phyloP scores from a whole-genome alignment of 2,888 invertebrate species.

The Brassicogethes aeneus region DNA sequence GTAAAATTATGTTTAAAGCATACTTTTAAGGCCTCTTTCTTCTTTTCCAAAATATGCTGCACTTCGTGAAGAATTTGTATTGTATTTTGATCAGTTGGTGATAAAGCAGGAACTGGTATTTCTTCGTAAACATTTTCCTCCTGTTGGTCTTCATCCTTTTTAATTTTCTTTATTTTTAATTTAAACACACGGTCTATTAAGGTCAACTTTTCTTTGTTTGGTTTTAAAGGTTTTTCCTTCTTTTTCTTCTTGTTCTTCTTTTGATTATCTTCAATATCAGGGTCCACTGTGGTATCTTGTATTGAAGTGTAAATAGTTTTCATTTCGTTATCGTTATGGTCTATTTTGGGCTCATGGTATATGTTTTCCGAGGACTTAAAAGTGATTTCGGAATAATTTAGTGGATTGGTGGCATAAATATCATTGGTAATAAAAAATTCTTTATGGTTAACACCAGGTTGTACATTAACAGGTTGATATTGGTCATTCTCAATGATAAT shows the following conservation, averaged over 20 bases:
- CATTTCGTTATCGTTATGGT: background rate
- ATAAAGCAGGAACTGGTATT: slow-evolving; percentile 16
- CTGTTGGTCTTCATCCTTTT: slow-evolving; percentile 13
- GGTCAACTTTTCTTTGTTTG: slow-evolving; percentile 13
- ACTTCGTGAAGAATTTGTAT: slow-evolving; percentile 27
- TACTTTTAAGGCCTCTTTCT: too few species aligned
- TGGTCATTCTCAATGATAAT: slow-evolving; percentile 3
- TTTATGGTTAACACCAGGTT: too few species aligned
- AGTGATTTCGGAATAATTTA: too few species aligned
- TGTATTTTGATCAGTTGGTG: slow-evolving; percentile 14
- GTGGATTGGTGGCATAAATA: too few species aligned
- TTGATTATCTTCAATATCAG: slow-evolving; percentile 8
- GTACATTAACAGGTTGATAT: too few species aligned
- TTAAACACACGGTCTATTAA: slow-evolving; percentile 26
- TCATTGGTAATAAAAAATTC: too few species aligned
- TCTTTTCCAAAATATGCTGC: slow-evolving; percentile 27
- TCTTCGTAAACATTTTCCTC: slow-evolving; percentile 24
- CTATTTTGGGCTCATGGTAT: slow-evolving; percentile 11
- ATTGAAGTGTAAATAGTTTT: background rate
- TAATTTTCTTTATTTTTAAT: slow-evolving; percentile 20
- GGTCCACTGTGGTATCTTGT: background rate
- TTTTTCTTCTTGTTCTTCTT: slow-evolving; percentile 5
- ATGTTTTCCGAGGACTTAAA: too few species aligned
- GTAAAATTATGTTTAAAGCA: too few species aligned
- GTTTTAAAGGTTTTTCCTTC: slow-evolving; percentile 17